Percentiles rank a stretch among this genome's conserved stretches.
phyloP scores from a whole-genome alignment of 2,797 vertebrate genomes.

The Sebastiscus albofasciatus region DNA sequence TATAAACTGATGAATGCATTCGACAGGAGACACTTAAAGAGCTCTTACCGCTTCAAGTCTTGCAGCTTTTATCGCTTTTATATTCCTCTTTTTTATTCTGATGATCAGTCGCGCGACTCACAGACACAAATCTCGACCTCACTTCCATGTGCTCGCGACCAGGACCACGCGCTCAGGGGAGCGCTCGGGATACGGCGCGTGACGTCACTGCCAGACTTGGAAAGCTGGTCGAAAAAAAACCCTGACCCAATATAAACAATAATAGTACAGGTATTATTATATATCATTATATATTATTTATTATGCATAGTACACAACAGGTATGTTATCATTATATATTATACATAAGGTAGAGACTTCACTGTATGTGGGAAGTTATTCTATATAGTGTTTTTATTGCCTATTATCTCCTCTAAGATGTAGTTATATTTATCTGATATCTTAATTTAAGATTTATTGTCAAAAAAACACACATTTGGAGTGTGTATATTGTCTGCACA shows the following conservation, averaged over 20 bases:
- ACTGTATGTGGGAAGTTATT: not conserved
- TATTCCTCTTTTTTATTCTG: slow-evolving; percentile 58
- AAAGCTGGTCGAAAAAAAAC: slow-evolving; percentile 14
- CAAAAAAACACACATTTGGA: not conserved
- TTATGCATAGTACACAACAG: not conserved
- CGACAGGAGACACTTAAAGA: not conserved
- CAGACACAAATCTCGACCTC: slow-evolving; percentile 74
- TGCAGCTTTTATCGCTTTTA: slow-evolving; percentile 9
- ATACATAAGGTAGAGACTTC: accelerated
- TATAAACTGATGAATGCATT: not conserved
- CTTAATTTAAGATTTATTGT: too few species aligned
- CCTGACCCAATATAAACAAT: not conserved
- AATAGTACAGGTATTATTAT: not conserved
- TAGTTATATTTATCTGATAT: not conserved
- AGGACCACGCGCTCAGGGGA: slow-evolving; percentile 77
- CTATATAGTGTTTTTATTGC: not conserved
- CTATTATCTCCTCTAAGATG: not conserved
- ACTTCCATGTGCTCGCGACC: slow-evolving; percentile 84
- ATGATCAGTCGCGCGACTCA: slow-evolving; percentile 61
- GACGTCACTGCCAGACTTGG: slow-evolving; percentile 78
- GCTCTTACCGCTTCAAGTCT: slow-evolving; percentile 53
- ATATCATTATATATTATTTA: not conserved
- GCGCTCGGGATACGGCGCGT: slow-evolving; percentile 70
- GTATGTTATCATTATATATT: not conserved
- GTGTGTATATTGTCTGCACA: not conserved